Evolutionary conservation across 2,797 vertebrate species (phyloP), one percentile per base, ranked within the genome.

Genomic region (Poeciliopsis paucimaculata): DNA sequence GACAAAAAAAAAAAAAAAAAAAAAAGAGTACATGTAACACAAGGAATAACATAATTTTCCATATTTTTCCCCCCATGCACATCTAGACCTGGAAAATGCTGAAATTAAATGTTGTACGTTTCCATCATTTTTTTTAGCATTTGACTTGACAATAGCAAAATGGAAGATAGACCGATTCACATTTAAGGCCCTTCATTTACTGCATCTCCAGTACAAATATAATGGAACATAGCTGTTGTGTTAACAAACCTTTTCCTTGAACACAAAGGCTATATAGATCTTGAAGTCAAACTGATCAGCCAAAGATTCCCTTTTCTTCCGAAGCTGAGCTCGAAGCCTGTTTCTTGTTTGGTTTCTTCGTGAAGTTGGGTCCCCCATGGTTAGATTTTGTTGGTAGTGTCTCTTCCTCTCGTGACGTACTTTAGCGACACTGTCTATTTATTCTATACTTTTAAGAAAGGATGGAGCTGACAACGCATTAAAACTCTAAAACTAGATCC

Each of bases 271-370:
- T 96, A 99, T 97, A 95, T 99, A 99, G 97, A 99, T 99, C 97
- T 99, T 99, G 97, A 98, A 99, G 96, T 99, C 98, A 95, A 99
- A 99, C 98, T 99, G 98, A 96, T 99, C 98, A 95, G 98, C 98
- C 97, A 99, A 96, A 96, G 98, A 99, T 95, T 99, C 98, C 96
- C 98, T 98, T 97, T 99, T 99, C 97, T 99, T 99, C 94, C 98
- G 97, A 95, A 99, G 97, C 95, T 99, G 98, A 97, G 98, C 98
- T 94, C 98, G 97, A 94, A 99, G 98, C 96, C 98, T 97, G 96
- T 98, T 99, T 96, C 99, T 96, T 95, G 98, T 98, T 96, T 99
- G 98, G 96, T 98, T 99, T 97, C 98, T 97, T 95, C 98, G 97
- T 95, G 97, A 98, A 96, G 97, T 99, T 95, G 98, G 97, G 97